These are phyloP conservation scores for Sphaerophoria taeniata DNA, from an alignment of 2,888 invertebrate genomes.

Conservation along the genomic window DNA sequence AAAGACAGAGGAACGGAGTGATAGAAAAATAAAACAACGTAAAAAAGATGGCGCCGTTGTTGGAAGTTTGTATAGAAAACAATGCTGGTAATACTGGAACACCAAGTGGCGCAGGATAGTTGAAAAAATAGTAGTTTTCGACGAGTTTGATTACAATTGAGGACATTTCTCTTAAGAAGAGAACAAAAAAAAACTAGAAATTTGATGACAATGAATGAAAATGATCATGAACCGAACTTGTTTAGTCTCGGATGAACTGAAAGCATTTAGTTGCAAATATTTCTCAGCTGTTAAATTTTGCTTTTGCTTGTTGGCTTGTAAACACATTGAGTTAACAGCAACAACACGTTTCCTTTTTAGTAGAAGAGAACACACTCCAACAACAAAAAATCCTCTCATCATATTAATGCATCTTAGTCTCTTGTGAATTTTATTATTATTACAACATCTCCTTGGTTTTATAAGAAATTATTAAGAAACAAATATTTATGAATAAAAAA, in stretches of 20 bases:
- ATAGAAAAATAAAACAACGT: too few species aligned
- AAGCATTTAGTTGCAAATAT: constrained; percentile 62
- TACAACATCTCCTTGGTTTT: constrained; percentile 50
- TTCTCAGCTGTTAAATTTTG: constrained; percentile 53
- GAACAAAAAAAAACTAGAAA: neutral
- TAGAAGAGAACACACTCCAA: constrained; percentile 40
- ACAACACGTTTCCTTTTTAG: constrained; percentile 36
- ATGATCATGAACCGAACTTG: constrained; percentile 25
- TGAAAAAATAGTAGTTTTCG: too few species aligned
- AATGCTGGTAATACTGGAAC: too few species aligned
- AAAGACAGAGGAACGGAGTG: too few species aligned
- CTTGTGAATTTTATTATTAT: constrained; percentile 68
- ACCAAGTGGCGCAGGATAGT: too few species aligned
- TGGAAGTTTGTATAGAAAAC: too few species aligned
- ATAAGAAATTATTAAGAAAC: constrained; percentile 28
- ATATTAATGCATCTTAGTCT: constrained; percentile 71
- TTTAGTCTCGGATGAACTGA: constrained; percentile 22
- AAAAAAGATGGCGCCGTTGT: too few species aligned
- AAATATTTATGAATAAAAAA: constrained; percentile 37
- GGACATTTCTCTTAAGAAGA: neutral
- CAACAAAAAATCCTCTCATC: constrained; percentile 49
- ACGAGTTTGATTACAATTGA: too few species aligned
- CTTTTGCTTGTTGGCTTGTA: constrained; percentile 17
- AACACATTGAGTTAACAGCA: constrained; percentile 22
- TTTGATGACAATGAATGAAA: neutral